Base-by-base conservation (phyloP, 2,113 vertebrate species). In the Pygoscelis adeliae region DNA sequence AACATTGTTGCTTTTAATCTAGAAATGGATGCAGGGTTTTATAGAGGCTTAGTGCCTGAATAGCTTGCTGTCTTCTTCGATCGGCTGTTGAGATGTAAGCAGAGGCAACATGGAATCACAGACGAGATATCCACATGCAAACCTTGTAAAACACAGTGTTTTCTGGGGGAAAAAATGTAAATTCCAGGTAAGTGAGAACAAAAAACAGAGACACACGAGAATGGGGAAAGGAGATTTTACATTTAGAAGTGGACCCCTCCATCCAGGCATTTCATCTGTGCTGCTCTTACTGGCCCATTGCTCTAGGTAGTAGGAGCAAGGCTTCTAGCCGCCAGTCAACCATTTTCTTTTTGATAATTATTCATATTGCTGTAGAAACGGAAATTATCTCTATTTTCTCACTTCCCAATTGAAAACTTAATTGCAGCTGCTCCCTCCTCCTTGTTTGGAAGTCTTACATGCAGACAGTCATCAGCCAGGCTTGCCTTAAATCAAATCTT, bases 341-440 rank as follows among this genome's bases (percentile, higher is more conserved):
- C 77, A 79, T 95, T 95, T 97, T 95, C 89, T 88, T 91, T 96
- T 74, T 27, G 44, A 66, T 94, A 95, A 96, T 96, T 93, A 97
- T 70, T 93, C 88, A 94, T 66, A 93, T 86, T 95, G 94, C 97
- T 92, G 95, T 91, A 95, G 95, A 93, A 96, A 96, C 6, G 53
- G 65, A 97, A 96, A 97, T 96, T 91, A 96, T 95, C 93, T 95
- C 92, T 96, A 91, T 97, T 96, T 97, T 97, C 95, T 96, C 91
- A 95, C 96, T 96, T 97, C 89, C 72, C 95, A 89, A 77, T 97
- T 93, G 89, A 96, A 96, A 96, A 93, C 71, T 87, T 96, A 96
- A 96, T 97, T 97, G 96, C 97, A 97, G 94, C 94, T 96, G 94
- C 87, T 94, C 94, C 90, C 89, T 96, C 93, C 94, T 96, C 95